phyloP scores from a whole-genome alignment of 2,888 invertebrate species.

The Drosophila gaucha region DNA sequence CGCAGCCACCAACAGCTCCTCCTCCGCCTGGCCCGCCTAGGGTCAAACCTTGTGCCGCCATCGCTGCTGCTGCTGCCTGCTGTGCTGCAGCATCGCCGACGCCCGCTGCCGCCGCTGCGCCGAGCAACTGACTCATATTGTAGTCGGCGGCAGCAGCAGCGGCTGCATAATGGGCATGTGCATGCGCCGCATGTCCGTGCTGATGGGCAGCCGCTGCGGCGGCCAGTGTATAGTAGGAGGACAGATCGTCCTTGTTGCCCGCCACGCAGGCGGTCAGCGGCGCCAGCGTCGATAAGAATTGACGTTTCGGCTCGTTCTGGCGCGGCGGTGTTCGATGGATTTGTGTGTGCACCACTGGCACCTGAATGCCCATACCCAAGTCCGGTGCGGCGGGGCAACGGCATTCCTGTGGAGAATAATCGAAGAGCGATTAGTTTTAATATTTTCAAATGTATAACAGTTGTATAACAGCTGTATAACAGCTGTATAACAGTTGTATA shows the following conservation, averaged over 20 bases:
- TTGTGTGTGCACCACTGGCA: conserved; percentile 85
- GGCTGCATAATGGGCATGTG: conserved; percentile 61
- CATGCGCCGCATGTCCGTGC: conserved; percentile 60
- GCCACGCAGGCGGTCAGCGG: conserved; percentile 92
- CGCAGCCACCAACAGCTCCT: neutral
- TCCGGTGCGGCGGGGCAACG: conserved; percentile 86
- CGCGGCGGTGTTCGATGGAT: conserved; percentile 85
- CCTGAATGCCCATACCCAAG: conserved; percentile 86
- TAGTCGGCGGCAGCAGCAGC: conserved; percentile 87
- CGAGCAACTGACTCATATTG: conserved; percentile 85
- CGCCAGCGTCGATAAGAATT: conserved; percentile 91
- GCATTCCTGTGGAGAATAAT: conserved; percentile 79
- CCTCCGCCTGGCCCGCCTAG: conserved; percentile 58
- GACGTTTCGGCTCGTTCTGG: conserved; percentile 89
- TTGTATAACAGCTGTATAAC: no score
- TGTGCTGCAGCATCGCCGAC: conserved; percentile 53
- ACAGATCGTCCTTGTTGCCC: conserved; percentile 86
- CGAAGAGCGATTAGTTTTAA: neutral
- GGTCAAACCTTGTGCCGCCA: conserved; percentile 57
- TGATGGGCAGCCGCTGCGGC: conserved; percentile 86
- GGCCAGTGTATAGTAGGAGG: conserved; percentile 87
- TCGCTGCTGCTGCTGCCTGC: conserved; percentile 54
- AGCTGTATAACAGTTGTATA: no score
- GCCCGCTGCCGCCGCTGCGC: conserved; percentile 56
- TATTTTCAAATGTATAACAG: no score